Conservation (phyloP, 1,140 invertebrate genomes). For the Drosophila oshimai region DNA sequence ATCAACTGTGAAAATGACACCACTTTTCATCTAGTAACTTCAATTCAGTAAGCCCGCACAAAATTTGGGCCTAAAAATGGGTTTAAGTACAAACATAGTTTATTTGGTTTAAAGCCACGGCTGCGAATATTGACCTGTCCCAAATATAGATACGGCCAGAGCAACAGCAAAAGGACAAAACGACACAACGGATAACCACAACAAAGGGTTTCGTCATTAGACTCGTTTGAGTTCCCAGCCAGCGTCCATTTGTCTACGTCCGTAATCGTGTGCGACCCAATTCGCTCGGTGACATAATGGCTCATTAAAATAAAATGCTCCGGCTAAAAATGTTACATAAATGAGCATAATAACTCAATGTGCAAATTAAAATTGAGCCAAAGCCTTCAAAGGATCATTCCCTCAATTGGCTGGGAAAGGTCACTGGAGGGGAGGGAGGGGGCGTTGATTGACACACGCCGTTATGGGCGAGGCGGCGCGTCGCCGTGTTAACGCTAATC, state of each 20-base stretch:
- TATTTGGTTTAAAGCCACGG: constrained; percentile 8
- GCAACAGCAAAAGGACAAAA: background rate
- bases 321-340: constrained; percentile 58
- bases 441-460: constrained; percentile 12
- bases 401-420: background rate
- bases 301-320: constrained; percentile 68
- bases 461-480: constrained; percentile 18
- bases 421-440: background rate
- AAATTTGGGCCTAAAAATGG: background rate
- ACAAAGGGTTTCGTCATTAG: constrained; percentile 67
- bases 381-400: constrained; percentile 28
- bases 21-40: too few relatives aligned
- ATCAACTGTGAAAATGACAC: background rate
- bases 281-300: constrained; percentile 61
- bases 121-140: constrained; percentile 7
- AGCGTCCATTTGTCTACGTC: constrained; percentile 22
- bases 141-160: background rate
- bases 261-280: constrained; percentile 30
- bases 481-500: constrained; percentile 45
- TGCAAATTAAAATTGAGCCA: constrained; percentile 71
- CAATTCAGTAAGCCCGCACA: background rate
- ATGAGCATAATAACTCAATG: constrained; percentile 65
- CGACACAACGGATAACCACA: constrained; percentile 31
- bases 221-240: constrained; percentile 19
- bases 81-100: background rate